A percentile compares a stretch with the other conserved stretches of the same genome.
Conservation (phyloP, 2,797 vertebrate genomes). For the Neostethus bicornis region DNA sequence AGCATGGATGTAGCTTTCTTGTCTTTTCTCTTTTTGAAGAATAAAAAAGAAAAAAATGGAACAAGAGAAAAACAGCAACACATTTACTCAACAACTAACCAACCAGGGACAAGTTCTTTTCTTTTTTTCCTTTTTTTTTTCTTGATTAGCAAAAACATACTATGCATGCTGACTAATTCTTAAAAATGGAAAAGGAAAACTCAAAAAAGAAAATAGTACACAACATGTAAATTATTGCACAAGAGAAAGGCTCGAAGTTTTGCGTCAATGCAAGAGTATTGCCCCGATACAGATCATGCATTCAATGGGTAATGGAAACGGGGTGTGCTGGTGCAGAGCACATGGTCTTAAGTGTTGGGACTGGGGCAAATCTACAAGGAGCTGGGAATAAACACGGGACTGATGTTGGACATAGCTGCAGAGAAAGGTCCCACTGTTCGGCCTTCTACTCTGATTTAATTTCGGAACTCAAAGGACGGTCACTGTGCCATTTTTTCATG, state of each 20-base stretch:
- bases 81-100: constrained; percentile 99
- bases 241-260: constrained; percentile 99
- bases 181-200: constrained; percentile 83
- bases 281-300: constrained; percentile 99
- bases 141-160: constrained; percentile 98
- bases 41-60: constrained; percentile 88
- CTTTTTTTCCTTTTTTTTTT: constrained; percentile 76
- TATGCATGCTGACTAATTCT: constrained; percentile 98
- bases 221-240: constrained; percentile 99
- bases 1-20: constrained; percentile 89
- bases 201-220: constrained; percentile 90
- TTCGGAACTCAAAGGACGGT: constrained; percentile 98
- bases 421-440: constrained; percentile 80
- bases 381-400: constrained; percentile 68
- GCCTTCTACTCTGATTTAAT: constrained; percentile 99
- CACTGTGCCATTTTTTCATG: constrained; percentile 99
- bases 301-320: constrained; percentile 94
- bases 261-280: constrained; percentile 99
- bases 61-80: constrained; percentile 94
- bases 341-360: constrained; percentile 85
- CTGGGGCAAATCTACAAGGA: constrained; percentile 86
- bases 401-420: constrained; percentile 67
- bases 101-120: constrained; percentile 93
- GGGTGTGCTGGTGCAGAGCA: constrained; percentile 98
- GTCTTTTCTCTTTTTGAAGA: constrained; percentile 84